These are phyloP conservation scores for Lordiphosa stackelbergi DNA, from an alignment of 1,140 invertebrate genomes.

Conservation along the genomic window DNA sequence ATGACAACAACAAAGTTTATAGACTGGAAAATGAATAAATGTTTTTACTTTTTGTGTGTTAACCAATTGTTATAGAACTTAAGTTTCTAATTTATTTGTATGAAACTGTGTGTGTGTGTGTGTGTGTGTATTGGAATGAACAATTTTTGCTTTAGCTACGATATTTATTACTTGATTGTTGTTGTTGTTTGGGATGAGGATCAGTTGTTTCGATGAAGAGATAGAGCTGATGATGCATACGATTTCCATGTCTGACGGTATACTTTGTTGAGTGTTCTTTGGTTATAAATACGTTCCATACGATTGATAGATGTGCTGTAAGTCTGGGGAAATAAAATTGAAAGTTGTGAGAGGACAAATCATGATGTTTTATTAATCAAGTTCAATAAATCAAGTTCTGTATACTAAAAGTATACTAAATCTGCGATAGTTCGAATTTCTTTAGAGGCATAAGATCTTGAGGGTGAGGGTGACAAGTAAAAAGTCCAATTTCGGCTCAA, in stretches of 20 bases:
- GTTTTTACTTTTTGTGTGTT: slow-evolving; percentile 32
- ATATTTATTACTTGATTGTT: slow-evolving; percentile 66
- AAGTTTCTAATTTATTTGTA: slow-evolving; percentile 44
- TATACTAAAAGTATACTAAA: too few relatives aligned
- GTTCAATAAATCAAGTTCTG: too few relatives aligned
- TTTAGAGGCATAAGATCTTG: too few relatives aligned
- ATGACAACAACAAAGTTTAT: slow-evolving; percentile 57
- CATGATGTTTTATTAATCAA: too few relatives aligned
- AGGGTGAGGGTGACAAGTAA: too few relatives aligned
- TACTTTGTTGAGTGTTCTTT: slow-evolving; percentile 55
- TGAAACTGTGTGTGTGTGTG: slow-evolving; percentile 18
- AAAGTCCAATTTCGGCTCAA: too few relatives aligned
- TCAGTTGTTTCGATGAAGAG: slow-evolving; percentile 22
- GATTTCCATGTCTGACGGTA: slow-evolving; percentile 62
- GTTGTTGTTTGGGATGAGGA: slow-evolving; percentile 42
- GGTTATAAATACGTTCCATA: slow-evolving; percentile 44
- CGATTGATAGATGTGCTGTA: slow-evolving; percentile 46
- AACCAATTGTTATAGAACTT: slow-evolving; percentile 54
- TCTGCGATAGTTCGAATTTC: too few relatives aligned
- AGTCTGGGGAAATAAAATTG: slow-evolving; percentile 20
- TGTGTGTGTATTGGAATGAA: slow-evolving; percentile 39
- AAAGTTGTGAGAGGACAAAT: too few relatives aligned
- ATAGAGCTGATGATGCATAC: slow-evolving; percentile 55
- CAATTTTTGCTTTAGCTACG: slow-evolving; percentile 66
- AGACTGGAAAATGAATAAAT: slow-evolving; percentile 35